Evolutionary conservation across 2,113 vertebrate genomes (phyloP), one percentile per base, ranked within the genome.

Genomic region (Xenopus laevis): DNA sequence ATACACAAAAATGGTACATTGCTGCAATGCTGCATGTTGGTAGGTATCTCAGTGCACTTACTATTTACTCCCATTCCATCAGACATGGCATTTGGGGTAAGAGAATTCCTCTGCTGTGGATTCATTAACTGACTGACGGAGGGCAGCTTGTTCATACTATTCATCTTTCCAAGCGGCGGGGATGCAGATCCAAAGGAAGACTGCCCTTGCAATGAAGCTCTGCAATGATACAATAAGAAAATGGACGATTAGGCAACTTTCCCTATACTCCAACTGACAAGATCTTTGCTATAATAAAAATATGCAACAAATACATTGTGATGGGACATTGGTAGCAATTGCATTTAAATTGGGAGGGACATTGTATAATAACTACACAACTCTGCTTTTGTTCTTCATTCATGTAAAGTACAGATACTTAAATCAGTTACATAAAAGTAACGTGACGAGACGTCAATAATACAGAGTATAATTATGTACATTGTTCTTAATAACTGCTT

Each of bases 71-170:
- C 92, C 90, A 99, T 93, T 85, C 94, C 92, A 72, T 94, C 94
- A 0, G 93, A 85, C 84, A 99, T 96, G 85, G 91, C 86, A 79
- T 96, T 96, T 1, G 96, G 97, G 62, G 96, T 97, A 83, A 99
- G 92, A 12, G 94, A 87, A 61, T 95, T 98, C 79, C 96, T 93
- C 87, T 99, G 97, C 85, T 98, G 97, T 27, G 95, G 96, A 87
- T 98, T 98, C 82, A 99, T 98, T 47, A 99, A 93, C 86, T 99
- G 97, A 85, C 97, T 99, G 90, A 99, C 97, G 0, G 97, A 99
- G n/a, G 97, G 97, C 78, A 99, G 90, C 85, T 99, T 99, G 94
- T 98, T 98, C 88, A 97, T 91, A 82, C 85, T 91, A 84, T 86
- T 91, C 88, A 92, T 92, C 82, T 98, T 98, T 83, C 91, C 88